Base-by-base conservation (phyloP, 2,113 vertebrate genomes). In the Parotia lawesii region DNA sequence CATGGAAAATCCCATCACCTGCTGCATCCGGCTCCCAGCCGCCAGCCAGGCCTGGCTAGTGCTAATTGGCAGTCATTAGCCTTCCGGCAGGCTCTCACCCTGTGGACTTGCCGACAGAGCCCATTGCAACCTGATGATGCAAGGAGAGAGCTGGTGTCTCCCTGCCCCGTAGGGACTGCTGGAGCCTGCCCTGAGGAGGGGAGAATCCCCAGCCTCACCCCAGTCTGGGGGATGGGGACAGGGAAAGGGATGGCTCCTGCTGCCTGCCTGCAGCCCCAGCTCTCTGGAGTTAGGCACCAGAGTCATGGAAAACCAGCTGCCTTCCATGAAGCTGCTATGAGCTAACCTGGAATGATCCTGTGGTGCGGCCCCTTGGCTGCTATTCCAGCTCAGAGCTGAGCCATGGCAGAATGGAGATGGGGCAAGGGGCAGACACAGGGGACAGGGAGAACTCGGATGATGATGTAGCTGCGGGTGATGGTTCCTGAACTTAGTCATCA, bases 381-480 rank as follows among this genome's bases (percentile, higher is more conserved):
- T 78, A 20, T 44, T 69, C 54, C 64, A 73, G 19, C n/a, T 42
- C 0, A 0, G 40, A 72, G 44, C 53, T 15, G 72, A 87, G 44
- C 54, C 5, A 5, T 9, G 45, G 64, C 31, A 28, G 24, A 45
- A 21, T 0, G 1, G 44, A 93, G 51, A 22, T 61, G 64, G 11
- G 56, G 10, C 0, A 0, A 66, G 31, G 9, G 47, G 6, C 5
- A n/a, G 45, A 51, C 2, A 0, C 0, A 2, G 28, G 9, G 56
- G 28, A 37, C 19, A 2, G 12, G 45, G 47, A 54, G 11, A 11
- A 11, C 27, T 27, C 45, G 31, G 6, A 45, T 24, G 5, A 15
- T 38, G 44, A 7, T 18, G 20, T 17, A 47, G 42, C 42, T 87
- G n/a, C 2, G 1, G 56, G 24, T 1, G 5, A 38, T 2, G 3